Evolutionary conservation across 2,113 vertebrate genomes (phyloP), one percentile per base, ranked within the genome.

Genomic region (Myotis brandtii): DNA sequence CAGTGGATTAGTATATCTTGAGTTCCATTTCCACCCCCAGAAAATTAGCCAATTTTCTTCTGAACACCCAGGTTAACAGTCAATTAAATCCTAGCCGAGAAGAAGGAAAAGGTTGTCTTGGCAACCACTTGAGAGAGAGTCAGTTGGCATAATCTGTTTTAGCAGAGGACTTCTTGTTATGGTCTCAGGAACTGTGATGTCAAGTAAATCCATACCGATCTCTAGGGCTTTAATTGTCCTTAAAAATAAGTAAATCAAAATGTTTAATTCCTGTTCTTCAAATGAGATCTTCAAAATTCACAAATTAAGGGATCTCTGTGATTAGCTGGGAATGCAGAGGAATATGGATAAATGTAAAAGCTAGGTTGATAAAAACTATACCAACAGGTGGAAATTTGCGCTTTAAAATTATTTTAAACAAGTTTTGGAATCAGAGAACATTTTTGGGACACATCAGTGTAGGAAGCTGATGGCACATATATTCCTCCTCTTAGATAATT

Each of bases 361-460:
- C 5, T 52, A n/a, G 10, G 17, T 17, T 76, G 67, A 56, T 50
- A 67, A 76, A 79, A 67, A 59, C 82, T 66, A 85, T 21, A 54
- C 43, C 32, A 94, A 86, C 32, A 83, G 80, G 48, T 30, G 23
- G 48, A 97, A 43, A 92, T 70, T 82, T 76, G 48, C 81, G 40
- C 32, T 93, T 67, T 90, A 50, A 67, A 95, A 73, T 92, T 67
- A 77, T 81, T 97, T 95, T 77, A 87, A 67, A 37, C 46, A 73
- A 32, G 54, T 37, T 92, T 92, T 56, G 48, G 73, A 85, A 81
- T 84, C 17, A 87, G 80, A 88, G n/a, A 34, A 40, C 81, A 73
- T 81, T 86, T 80, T 32, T 20, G 59, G 27, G 66, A 77, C 12
- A 82, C 21, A n/a, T 72, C 82, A 77, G 18, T 7, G 13, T 80